Percentiles rank a stretch among this genome's conserved stretches.
These are phyloP conservation scores for Bufotes viridis DNA, from an alignment of 2,797 vertebrate species.

Conservation along the genomic window DNA sequence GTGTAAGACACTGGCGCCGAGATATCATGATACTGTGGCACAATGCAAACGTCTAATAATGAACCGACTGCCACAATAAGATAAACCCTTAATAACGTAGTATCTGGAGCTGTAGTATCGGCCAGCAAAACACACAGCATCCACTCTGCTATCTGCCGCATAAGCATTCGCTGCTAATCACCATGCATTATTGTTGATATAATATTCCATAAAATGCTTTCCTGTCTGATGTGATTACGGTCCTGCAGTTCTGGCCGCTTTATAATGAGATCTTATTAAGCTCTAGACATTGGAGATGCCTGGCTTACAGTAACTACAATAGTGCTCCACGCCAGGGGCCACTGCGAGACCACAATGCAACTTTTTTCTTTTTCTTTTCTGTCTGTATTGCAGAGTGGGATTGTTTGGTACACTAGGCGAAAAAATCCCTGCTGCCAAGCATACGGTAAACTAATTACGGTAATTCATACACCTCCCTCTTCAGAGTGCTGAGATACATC, in stretches of 20 bases:
- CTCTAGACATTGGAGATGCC: conserved; percentile 52
- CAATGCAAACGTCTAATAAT: neutral
- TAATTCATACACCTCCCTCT: conserved; percentile 18
- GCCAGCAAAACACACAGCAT: neutral
- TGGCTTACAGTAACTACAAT: conserved; percentile 57
- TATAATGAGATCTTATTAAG: conserved; percentile 62
- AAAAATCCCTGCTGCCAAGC: neutral
- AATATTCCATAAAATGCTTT: conserved; percentile 62
- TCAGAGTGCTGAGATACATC: neutral
- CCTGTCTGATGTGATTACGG: conserved; percentile 62
- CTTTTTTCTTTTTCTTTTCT: neutral
- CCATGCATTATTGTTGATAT: conserved; percentile 61
- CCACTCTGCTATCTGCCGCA: conserved; percentile 40
- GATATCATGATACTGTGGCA: too few relatives aligned
- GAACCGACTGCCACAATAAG: neutral
- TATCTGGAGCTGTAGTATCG: neutral
- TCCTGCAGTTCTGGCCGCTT: conserved; percentile 53
- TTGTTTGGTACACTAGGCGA: conserved; percentile 17
- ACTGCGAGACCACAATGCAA: conserved; percentile 52
- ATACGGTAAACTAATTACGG: neutral
- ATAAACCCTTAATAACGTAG: neutral
- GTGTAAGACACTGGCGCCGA: too few relatives aligned
- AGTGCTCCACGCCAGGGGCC: conserved; percentile 27
- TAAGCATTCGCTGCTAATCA: conserved; percentile 60
- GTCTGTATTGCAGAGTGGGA: conserved; percentile 17